Evolutionary conservation across 2,113 vertebrate genomes (phyloP).

Genomic region (Phaethon lepturus): DNA sequence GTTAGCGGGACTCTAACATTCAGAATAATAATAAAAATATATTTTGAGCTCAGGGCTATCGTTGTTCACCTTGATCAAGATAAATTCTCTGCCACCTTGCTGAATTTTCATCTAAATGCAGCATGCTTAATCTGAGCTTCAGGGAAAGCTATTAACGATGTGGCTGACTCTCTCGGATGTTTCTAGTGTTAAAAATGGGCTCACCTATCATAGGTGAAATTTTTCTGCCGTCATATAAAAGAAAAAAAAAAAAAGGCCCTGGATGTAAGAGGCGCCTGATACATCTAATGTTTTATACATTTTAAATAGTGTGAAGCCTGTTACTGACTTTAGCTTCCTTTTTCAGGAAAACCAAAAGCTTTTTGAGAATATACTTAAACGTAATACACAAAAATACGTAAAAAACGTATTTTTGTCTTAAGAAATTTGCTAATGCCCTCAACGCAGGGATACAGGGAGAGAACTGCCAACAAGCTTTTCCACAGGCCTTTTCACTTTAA

Average conservation of each 20-base stretch:
- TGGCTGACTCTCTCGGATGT: not conserved
- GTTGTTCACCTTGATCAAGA: constrained; percentile 60
- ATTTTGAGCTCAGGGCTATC: constrained; percentile 39
- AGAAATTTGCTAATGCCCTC: not conserved
- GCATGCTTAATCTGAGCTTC: constrained; percentile 12
- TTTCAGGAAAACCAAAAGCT: not conserved
- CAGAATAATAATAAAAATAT: constrained; percentile 19
- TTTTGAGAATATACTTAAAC: not conserved
- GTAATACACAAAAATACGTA: too few relatives aligned
- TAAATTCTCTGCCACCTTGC: constrained; percentile 39
- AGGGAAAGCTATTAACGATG: constrained; percentile 17
- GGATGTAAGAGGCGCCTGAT: not conserved
- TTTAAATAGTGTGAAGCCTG: not conserved
- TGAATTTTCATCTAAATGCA: constrained; percentile 53
- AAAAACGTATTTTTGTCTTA: not conserved
- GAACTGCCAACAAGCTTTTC: not conserved
- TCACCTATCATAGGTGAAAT: not conserved
- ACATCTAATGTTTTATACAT: not conserved
- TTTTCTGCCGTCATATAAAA: not conserved
- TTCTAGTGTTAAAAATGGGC: not conserved
- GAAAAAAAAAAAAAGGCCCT: not conserved
- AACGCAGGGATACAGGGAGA: not conserved
- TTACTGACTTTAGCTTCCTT: not conserved
- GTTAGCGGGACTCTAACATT: not conserved
- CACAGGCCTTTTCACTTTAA: not conserved